Evolutionary conservation across 1,140 invertebrate genomes (phyloP).

Genomic region (Maniola jurtina): DNA sequence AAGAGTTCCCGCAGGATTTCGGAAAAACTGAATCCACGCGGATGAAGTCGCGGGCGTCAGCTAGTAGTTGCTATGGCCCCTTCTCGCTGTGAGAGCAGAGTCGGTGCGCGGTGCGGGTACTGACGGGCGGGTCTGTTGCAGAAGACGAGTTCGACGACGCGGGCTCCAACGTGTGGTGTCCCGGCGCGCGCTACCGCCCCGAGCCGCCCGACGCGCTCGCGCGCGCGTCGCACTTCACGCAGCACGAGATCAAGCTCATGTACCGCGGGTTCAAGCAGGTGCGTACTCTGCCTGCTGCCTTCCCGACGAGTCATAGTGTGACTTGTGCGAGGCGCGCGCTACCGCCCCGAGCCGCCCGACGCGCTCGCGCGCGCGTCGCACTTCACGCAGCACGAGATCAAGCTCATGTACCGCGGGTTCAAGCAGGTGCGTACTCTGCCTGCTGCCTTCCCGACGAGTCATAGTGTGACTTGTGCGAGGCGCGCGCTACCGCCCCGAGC

Average conservation of each 20-base stretch:
- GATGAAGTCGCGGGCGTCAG: too few species aligned
- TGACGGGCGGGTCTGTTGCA: conserved; percentile 32
- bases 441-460: too few species aligned
- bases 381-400: conserved; percentile 93
- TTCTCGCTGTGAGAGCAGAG: too few species aligned
- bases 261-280: conserved; percentile 96
- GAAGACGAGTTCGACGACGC: conserved; percentile 88
- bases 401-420: conserved; percentile 95
- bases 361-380: conserved; percentile 90
- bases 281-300: neutral
- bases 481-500: conserved; percentile 89
- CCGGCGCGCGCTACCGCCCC: conserved; percentile 86
- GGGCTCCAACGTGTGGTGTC: conserved; percentile 82
- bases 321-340: conserved; percentile 83
- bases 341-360: conserved; percentile 90
- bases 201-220: conserved; percentile 91
- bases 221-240: conserved; percentile 90
- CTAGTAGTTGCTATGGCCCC: too few species aligned
- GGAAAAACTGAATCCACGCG: too few species aligned
- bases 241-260: conserved; percentile 95
- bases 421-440: conserved; percentile 84
- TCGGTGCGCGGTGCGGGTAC: neutral
- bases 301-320: too few species aligned
- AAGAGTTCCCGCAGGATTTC: too few species aligned
- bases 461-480: too few species aligned